These are phyloP conservation scores for Pharmacophagus antenor DNA, from an alignment of 2,888 invertebrate species.

Conservation along the genomic window DNA sequence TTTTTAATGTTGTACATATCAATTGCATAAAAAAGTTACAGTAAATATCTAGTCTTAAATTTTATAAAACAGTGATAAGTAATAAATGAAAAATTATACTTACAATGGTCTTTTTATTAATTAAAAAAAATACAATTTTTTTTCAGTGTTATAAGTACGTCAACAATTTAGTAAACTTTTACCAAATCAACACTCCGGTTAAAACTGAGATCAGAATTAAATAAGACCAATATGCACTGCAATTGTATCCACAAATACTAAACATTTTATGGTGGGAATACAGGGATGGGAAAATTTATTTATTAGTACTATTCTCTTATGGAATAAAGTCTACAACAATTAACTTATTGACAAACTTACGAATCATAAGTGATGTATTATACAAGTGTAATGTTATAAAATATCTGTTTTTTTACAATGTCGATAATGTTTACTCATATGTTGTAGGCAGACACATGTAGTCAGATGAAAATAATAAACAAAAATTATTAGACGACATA, in stretches of 20 bases:
- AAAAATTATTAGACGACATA: slow-evolving; percentile 21
- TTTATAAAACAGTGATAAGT: slow-evolving; percentile 5
- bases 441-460: slow-evolving; percentile 54
- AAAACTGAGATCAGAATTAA: slow-evolving; percentile 70
- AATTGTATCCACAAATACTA: slow-evolving; percentile 40
- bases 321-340: slow-evolving; percentile 52
- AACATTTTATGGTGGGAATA: slow-evolving; percentile 36
- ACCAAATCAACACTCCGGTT: slow-evolving; percentile 72
- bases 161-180: slow-evolving; percentile 76
- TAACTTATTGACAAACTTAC: slow-evolving; percentile 63
- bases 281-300: slow-evolving; percentile 37
- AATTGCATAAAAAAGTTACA: neutral
- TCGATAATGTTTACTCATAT: slow-evolving; percentile 51
- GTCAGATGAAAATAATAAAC: slow-evolving; percentile 37
- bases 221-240: slow-evolving; percentile 39
- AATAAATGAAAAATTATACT: slow-evolving; percentile 37
- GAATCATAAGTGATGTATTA: slow-evolving; percentile 63
- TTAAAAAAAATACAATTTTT: slow-evolving; percentile 76
- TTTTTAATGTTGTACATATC: neutral
- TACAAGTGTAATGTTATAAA: slow-evolving; percentile 66
- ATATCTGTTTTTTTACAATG: slow-evolving; percentile 59
- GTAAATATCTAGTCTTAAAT: neutral
- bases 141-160: slow-evolving; percentile 78
- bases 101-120: slow-evolving; percentile 75
- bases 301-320: slow-evolving; percentile 51